These are phyloP conservation scores for Folsomia manolachei DNA, from an alignment of 2,888 invertebrate species.

Conservation along the genomic window DNA sequence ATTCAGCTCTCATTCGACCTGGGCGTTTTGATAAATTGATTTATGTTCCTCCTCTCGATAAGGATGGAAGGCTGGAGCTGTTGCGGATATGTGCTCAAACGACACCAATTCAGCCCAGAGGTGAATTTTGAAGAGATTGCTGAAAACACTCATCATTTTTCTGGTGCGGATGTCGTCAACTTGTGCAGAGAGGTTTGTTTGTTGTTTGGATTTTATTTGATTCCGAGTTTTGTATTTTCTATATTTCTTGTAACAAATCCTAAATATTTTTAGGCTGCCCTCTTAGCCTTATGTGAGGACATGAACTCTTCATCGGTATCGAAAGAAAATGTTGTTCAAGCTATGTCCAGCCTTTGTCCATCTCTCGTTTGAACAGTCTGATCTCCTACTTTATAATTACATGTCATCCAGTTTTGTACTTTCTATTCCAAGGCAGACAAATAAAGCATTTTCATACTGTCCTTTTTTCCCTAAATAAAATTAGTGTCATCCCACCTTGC, in stretches of 20 bases:
- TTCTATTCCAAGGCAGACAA: neutral
- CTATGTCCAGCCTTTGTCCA: slow-evolving; percentile 31
- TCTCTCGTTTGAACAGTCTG: slow-evolving; percentile 8
- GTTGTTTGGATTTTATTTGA: neutral
- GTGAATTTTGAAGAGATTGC: slow-evolving; percentile 57
- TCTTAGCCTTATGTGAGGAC: slow-evolving; percentile 60
- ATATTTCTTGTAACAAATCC: neutral
- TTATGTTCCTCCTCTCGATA: slow-evolving; percentile 63
- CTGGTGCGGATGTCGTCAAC: slow-evolving; percentile 65
- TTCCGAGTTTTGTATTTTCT: slow-evolving; percentile 9
- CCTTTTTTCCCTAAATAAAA: neutral
- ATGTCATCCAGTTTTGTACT: neutral
- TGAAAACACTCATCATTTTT: slow-evolving; percentile 57
- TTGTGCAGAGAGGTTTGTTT: slow-evolving; percentile 60
- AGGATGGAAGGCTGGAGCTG: slow-evolving; percentile 57
- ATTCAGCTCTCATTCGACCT: slow-evolving; percentile 63
- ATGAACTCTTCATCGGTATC: slow-evolving; percentile 39
- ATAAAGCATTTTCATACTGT: neutral
- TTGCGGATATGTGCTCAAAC: slow-evolving; percentile 56
- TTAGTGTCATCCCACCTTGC: neutral
- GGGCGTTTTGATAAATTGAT: slow-evolving; percentile 64
- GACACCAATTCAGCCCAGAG: slow-evolving; percentile 56
- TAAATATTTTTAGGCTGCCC: slow-evolving; percentile 58
- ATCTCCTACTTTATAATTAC: neutral
- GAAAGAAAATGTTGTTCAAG: slow-evolving; percentile 38